Base-by-base conservation (phyloP, 2,888 invertebrate species). In the Drosophila kokeensis region DNA sequence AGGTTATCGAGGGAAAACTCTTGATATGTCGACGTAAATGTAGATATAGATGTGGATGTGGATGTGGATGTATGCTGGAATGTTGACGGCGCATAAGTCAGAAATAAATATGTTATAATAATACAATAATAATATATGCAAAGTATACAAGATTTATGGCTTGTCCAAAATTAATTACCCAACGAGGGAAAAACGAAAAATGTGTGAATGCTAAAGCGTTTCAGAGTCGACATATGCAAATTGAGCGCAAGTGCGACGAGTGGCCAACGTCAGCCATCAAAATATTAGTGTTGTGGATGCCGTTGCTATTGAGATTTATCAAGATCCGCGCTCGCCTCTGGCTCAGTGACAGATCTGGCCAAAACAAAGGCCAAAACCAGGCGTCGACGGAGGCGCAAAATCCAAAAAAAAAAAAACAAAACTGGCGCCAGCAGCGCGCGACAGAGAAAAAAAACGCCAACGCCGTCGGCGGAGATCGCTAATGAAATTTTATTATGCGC, bases 401-500 rank as follows among this genome's bases (percentile, higher is more conserved):
- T 34, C 40, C 57, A 50, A 50, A 55, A 34, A 58, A 42, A 48
- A 57, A 40, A 38, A 60, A 38, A n/a, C n/a, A 15, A 30, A 42
- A 42, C 69, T 84, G 89, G 89, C 86, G 85, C 85, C 85, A 73
- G 70, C 74, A 80, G 69, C 87, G 82, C 74, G 79, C 76, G 74
- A 53, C 52, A 50, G 27, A 59, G 32, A 21, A 21, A 45, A 45
- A 83, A 73, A 83, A 85, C 85, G 79, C 85, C 65, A 62, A 76
- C 73, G 84, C 73, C 74, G 57, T 64, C 69, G 74, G 27, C 76
- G 58, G 64, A 50, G 76, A 62, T 62, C 68, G 89, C 89, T 87
- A 87, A 89, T 87, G 85, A 87, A 87, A 87, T 85, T 89, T 89
- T 89, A 86, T 86, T 89, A 83, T 87, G 82, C 71, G 75, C 81